Evolutionary conservation across 2,888 invertebrate genomes (phyloP), one percentile per base, ranked within the genome.

Genomic region (Odontocolon sp.): DNA sequence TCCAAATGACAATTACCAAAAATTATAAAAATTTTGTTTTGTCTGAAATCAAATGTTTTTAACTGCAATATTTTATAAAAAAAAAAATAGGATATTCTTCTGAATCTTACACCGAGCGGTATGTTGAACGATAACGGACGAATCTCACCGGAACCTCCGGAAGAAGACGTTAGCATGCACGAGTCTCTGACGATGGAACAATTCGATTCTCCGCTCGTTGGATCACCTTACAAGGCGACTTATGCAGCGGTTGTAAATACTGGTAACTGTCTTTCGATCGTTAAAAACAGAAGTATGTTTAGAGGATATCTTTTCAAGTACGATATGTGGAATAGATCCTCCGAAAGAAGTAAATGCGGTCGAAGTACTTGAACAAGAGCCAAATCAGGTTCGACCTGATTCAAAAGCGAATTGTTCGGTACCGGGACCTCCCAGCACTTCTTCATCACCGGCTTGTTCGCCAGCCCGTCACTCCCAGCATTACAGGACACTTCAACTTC

Each of bases 91-190:
- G 93, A 93, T 79, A 89, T 93, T 21, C 90, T 93, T 77, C 90
- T 93, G 91, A 93, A 93, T 87, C 90, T 93, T 76, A 92, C 93
- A 9, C 92, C 93, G 23, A 90, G 91, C 79, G 91, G 91, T 81
- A 88, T 89, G 88, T 76, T 89, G 68, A 85, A 84, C 78, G 87
- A 88, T 80, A 85, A 82, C 63, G 83, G 84, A 72, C 89, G 84
- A 45, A 85, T 84, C 28, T 86, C 89, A 6, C 88, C 89, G 64
- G 88, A 88, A 72, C 67, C 54, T 16, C 81, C 61, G 14, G 72
- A 68, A 18, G 89, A 89, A 67, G 89, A 89, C 76, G 85, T 83
- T 67, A 88, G 88, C 70, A 85, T 90, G 82, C 90, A 88, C 81
- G 90, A 89, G 71, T 90, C 89, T 54, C 85, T 90, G 73, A 90